Evolutionary conservation across 2,888 invertebrate species (phyloP).

Genomic region (Yponomeuta malinellus): DNA sequence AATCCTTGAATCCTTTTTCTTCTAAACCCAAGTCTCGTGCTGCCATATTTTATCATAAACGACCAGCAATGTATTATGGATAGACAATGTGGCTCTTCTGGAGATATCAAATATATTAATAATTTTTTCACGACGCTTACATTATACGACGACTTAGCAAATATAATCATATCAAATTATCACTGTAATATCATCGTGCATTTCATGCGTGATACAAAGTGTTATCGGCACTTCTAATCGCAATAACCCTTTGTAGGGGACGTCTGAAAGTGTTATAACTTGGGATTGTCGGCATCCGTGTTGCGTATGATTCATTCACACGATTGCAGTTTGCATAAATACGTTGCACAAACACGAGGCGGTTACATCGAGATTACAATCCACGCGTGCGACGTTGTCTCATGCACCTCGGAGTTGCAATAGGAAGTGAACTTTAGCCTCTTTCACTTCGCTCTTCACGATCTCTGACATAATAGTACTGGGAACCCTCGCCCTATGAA

Average conservation of each 20-base stretch:
- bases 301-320: constrained; percentile 54
- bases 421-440: constrained; percentile 52
- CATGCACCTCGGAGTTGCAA: constrained; percentile 39
- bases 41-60: too few relatives aligned
- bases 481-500: constrained; percentile 18
- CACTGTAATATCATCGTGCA: background rate
- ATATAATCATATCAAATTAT: too few relatives aligned
- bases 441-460: constrained; percentile 39
- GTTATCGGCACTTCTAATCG: background rate
- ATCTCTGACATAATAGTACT: constrained; percentile 17
- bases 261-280: constrained; percentile 9
- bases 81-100: too few relatives aligned
- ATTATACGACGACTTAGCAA: too few relatives aligned
- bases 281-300: constrained; percentile 31
- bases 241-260: background rate
- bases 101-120: too few relatives aligned
- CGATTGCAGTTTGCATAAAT: constrained; percentile 66
- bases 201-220: background rate
- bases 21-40: too few relatives aligned
- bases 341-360: constrained; percentile 59
- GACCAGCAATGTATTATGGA: too few relatives aligned
- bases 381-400: constrained; percentile 60
- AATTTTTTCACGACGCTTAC: too few relatives aligned
- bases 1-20: too few relatives aligned
- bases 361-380: constrained; percentile 58